These are phyloP conservation scores for Eilema caniola DNA, from an alignment of 2,888 invertebrate species.

Conservation along the genomic window DNA sequence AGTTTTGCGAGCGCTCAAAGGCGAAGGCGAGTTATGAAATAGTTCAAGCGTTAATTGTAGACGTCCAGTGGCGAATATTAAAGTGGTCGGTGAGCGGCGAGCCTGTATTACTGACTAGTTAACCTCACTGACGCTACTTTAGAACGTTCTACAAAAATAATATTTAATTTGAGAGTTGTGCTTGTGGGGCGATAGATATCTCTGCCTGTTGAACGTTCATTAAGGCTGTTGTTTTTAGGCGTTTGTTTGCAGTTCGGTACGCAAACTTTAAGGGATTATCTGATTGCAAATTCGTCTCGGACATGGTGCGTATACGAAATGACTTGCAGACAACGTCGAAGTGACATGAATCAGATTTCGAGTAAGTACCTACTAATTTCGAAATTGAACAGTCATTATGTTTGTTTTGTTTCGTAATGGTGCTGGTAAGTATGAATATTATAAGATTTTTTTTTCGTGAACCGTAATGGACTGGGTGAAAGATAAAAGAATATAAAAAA, in stretches of 20 bases:
- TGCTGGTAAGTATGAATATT: background rate
- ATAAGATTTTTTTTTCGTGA: background rate
- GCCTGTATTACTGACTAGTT: constrained; percentile 77
- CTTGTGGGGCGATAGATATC: constrained; percentile 52
- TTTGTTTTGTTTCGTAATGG: background rate
- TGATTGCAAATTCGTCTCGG: background rate
- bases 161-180: constrained; percentile 73
- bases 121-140: constrained; percentile 69
- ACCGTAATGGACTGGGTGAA: background rate
- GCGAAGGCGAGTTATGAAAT: constrained; percentile 84
- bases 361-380: too few relatives aligned
- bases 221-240: constrained; percentile 32
- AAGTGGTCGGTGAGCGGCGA: constrained; percentile 70
- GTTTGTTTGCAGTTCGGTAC: constrained; percentile 23
- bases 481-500: background rate
- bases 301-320: background rate
- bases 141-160: constrained; percentile 68
- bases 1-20: constrained; percentile 76
- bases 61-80: constrained; percentile 85
- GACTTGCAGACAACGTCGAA: background rate
- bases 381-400: background rate
- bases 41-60: constrained; percentile 86
- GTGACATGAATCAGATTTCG: background rate
- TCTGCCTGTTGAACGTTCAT: constrained; percentile 52
- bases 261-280: background rate